phyloP scores from a whole-genome alignment of 2,113 vertebrate species.

The human region DNA sequence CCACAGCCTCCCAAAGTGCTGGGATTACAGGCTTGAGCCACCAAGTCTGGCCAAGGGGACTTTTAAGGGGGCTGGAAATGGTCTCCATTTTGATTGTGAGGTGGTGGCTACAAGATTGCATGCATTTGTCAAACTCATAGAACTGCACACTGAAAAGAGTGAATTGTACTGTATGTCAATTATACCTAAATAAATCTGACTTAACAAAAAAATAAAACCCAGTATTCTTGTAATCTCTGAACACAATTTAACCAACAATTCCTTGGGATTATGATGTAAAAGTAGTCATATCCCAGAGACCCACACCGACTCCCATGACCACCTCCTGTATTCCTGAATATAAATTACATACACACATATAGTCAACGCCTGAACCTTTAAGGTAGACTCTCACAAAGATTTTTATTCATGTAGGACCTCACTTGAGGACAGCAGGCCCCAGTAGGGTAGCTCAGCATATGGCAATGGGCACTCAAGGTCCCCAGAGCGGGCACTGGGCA shows the following conservation, averaged over 20 bases:
- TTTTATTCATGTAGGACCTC: neutral
- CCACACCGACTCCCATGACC: neutral
- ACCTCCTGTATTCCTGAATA: neutral
- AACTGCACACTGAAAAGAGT: neutral
- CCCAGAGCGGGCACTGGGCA: neutral
- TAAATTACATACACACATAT: neutral
- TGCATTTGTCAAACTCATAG: neutral
- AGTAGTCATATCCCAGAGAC: neutral
- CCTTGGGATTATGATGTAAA: neutral
- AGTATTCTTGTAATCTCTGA: neutral
- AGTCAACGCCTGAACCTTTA: neutral
- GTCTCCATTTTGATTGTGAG: neutral
- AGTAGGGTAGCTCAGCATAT: neutral
- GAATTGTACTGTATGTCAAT: neutral
- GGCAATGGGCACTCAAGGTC: neutral
- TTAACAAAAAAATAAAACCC: neutral
- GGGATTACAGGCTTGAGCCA: no score
- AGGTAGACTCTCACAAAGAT: neutral
- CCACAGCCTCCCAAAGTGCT: no score
- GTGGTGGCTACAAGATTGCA: neutral
- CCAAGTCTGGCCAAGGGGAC: neutral
- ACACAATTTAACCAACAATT: neutral
- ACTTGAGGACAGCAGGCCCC: neutral
- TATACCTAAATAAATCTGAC: constrained; percentile 3
- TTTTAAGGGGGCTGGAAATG: neutral